Evolutionary conservation across 2,888 invertebrate genomes (phyloP).

Genomic region (Dyspetes luteomarginatus): DNA sequence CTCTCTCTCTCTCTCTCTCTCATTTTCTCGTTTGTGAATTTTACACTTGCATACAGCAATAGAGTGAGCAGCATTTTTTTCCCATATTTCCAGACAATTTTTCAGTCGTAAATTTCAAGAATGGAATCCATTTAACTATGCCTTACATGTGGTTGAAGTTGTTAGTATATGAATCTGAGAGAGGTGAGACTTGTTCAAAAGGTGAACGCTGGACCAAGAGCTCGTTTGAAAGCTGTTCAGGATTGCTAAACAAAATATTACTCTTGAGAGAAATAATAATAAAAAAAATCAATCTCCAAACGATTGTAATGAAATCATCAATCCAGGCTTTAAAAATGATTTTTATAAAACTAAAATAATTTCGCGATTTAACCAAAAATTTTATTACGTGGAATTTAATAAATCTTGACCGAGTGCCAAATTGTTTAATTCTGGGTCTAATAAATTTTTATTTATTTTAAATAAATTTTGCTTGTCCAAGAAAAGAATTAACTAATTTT

Average conservation of each 20-base stretch:
- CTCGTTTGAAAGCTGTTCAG: not conserved
- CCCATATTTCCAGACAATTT: constrained; percentile 57
- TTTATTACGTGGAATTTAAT: too few relatives aligned
- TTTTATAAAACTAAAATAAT: not conserved
- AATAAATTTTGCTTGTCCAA: not conserved
- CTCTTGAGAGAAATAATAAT: not conserved
- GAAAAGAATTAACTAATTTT: not conserved
- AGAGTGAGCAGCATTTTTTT: constrained; percentile 43
- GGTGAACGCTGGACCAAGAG: not conserved
- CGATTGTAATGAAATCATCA: too few relatives aligned
- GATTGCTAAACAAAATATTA: not conserved
- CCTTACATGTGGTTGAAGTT: not conserved
- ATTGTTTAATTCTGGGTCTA: too few relatives aligned
- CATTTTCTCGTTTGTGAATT: constrained; percentile 32
- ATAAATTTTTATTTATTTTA: not conserved
- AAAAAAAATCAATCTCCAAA: not conserved
- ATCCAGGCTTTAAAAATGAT: not conserved
- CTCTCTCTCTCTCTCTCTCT: not conserved
- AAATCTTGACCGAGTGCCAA: too few relatives aligned
- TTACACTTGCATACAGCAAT: constrained; percentile 60
- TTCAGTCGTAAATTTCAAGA: constrained; percentile 68
- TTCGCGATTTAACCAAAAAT: too few relatives aligned
- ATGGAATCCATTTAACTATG: constrained; percentile 60
- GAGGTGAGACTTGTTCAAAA: not conserved
- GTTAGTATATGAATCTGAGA: not conserved